These are phyloP conservation scores for Noctua comes DNA, from an alignment of 2,888 invertebrate genomes.

Conservation along the genomic window DNA sequence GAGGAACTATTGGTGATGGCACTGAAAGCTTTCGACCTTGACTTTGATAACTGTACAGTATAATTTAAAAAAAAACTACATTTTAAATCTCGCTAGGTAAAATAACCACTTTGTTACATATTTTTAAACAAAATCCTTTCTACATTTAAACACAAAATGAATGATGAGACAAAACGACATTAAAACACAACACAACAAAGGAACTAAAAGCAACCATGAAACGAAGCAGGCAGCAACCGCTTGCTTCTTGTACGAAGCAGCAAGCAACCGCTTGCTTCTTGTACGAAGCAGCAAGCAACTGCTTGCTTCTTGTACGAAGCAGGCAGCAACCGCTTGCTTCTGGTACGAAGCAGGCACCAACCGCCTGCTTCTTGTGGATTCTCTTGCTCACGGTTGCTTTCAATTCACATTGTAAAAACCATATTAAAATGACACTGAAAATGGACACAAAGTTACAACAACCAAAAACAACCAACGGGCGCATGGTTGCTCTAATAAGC, in stretches of 20 bases:
- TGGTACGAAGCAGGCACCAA: neutral
- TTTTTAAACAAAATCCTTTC: constrained; percentile 50
- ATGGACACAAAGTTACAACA: constrained; percentile 21
- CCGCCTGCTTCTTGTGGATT: neutral
- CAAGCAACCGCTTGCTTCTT: neutral
- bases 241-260: neutral
- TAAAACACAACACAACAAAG: constrained; percentile 12
- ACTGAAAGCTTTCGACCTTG: neutral
- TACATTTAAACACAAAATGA: constrained; percentile 46
- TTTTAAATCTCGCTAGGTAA: neutral
- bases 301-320: neutral
- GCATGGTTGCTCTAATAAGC: neutral
- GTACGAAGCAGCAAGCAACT: neutral
- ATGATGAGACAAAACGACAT: constrained; percentile 28
- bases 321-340: neutral
- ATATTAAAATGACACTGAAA: constrained; percentile 39
- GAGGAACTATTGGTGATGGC: neutral
- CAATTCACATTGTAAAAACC: constrained; percentile 13
- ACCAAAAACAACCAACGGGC: constrained; percentile 1
- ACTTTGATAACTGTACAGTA: neutral
- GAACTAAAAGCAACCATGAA: constrained; percentile 24
- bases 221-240: neutral
- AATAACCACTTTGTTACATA: neutral
- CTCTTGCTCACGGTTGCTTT: neutral
- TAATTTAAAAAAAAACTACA: neutral